Evolutionary conservation across 2,888 invertebrate species (phyloP).

Genomic region (Plagodis pulveraria): DNA sequence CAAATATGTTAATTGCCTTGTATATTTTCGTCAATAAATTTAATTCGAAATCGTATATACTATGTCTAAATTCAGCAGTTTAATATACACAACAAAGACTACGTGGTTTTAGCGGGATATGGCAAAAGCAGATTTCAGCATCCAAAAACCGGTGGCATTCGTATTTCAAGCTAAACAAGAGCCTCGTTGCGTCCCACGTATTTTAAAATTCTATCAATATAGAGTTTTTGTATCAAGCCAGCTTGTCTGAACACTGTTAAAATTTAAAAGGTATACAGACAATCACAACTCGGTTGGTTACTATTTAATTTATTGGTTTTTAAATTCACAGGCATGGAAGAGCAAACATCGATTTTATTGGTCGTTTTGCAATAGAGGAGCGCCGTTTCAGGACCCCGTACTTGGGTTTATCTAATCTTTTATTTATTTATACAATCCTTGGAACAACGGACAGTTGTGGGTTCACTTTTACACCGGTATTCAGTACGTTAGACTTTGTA

Average conservation of each 20-base stretch:
- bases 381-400: slow-evolving; percentile 39
- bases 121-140: no score
- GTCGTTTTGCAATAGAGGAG: slow-evolving; percentile 40
- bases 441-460: slow-evolving; percentile 13
- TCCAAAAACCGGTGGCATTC: no score
- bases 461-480: slow-evolving; percentile 20
- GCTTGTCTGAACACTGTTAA: slow-evolving; percentile 21
- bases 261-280: slow-evolving; percentile 23
- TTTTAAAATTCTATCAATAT: slow-evolving; percentile 34
- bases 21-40: no score
- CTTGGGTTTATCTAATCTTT: slow-evolving; percentile 46
- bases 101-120: no score
- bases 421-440: slow-evolving; percentile 48
- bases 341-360: slow-evolving; percentile 46
- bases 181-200: slow-evolving; percentile 5
- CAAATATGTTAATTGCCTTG: no score
- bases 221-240: slow-evolving; percentile 25
- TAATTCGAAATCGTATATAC: no score
- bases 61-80: no score
- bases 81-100: no score
- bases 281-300: slow-evolving; percentile 32
- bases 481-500: slow-evolving; percentile 18
- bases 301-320: slow-evolving; percentile 51
- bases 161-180: slow-evolving; percentile 15
- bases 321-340: slow-evolving; percentile 35